Percentiles rank a stretch among this genome's conserved stretches.
Conservation (phyloP, 1,140 invertebrate species). For the Hyposmocoma kahamanoa region DNA sequence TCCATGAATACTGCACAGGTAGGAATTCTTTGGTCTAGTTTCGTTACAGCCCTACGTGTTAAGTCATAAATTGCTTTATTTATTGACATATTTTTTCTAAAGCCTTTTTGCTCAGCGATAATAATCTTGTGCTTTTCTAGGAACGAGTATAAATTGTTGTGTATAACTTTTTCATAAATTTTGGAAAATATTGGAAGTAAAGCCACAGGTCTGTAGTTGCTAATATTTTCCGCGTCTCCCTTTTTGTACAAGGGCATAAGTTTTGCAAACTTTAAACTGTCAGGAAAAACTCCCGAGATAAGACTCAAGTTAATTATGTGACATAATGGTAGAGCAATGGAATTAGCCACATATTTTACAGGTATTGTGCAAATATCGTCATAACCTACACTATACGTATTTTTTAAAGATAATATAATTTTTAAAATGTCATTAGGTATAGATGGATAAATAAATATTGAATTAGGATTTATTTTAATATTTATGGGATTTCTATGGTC, state of each 20-base stretch:
- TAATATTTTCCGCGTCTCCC: not conserved
- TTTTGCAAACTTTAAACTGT: not conserved
- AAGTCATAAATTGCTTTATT: constrained; percentile 1
- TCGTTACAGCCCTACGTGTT: not conserved
- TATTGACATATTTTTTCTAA: not conserved
- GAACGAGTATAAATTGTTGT: too few species aligned
- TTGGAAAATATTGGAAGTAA: not conserved
- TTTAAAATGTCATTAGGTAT: not conserved
- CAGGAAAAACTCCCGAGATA: not conserved
- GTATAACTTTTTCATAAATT: constrained; percentile 2
- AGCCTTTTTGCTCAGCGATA: not conserved
- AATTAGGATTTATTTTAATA: too few species aligned
- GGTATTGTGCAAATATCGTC: not conserved
- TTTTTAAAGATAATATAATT: not conserved
- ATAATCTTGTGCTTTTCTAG: not conserved
- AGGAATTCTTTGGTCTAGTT: not conserved
- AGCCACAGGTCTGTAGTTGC: not conserved
- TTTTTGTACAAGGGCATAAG: not conserved
- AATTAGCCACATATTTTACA: not conserved
- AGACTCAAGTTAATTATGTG: not conserved
- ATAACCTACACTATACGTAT: not conserved
- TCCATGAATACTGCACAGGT: constrained; percentile 2
- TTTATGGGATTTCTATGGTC: too few species aligned
- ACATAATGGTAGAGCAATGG: not conserved
- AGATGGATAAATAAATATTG: not conserved